phyloP scores from a whole-genome alignment of 2,888 invertebrate species.

The Gasteruption jaculator region DNA sequence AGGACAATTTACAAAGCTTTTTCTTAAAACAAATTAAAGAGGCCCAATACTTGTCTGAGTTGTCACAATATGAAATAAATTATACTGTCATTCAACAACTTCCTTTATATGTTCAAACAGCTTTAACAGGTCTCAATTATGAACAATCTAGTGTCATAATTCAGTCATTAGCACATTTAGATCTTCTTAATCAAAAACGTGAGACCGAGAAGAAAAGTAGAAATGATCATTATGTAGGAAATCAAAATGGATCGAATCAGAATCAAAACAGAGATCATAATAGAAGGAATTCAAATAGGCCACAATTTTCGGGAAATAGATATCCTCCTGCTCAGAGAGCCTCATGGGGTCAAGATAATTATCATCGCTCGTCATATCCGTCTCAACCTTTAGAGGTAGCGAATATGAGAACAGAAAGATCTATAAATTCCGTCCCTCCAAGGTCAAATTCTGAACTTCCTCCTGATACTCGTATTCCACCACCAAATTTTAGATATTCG shows the following conservation, averaged over 20 bases:
- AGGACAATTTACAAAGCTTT: slow-evolving; percentile 11
- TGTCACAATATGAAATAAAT: slow-evolving; percentile 14
- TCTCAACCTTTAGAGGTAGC: too few species aligned
- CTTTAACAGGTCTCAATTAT: slow-evolving; percentile 17
- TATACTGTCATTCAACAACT: slow-evolving; percentile 22
- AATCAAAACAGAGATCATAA: not conserved
- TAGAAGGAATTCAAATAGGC: not conserved
- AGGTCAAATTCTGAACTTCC: too few species aligned
- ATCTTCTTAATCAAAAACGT: slow-evolving; percentile 5
- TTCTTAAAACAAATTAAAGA: slow-evolving; percentile 16
- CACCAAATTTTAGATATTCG: not conserved
- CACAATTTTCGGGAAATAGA: not conserved
- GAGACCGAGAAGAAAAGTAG: not conserved
- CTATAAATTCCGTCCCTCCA: too few species aligned
- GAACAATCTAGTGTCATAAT: slow-evolving; percentile 12
- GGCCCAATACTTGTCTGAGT: slow-evolving; percentile 13
- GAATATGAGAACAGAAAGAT: too few species aligned
- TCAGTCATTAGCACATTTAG: slow-evolving; percentile 17
- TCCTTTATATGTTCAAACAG: slow-evolving; percentile 12
- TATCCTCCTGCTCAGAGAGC: too few species aligned
- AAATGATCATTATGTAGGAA: not conserved
- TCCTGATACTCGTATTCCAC: slow-evolving; percentile 5
- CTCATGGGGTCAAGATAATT: too few species aligned
- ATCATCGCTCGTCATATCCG: too few species aligned
- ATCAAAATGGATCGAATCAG: slow-evolving; percentile 2